These are phyloP conservation scores for Papio anubis DNA, from an alignment of 2,113 vertebrate genomes.

Conservation along the genomic window DNA sequence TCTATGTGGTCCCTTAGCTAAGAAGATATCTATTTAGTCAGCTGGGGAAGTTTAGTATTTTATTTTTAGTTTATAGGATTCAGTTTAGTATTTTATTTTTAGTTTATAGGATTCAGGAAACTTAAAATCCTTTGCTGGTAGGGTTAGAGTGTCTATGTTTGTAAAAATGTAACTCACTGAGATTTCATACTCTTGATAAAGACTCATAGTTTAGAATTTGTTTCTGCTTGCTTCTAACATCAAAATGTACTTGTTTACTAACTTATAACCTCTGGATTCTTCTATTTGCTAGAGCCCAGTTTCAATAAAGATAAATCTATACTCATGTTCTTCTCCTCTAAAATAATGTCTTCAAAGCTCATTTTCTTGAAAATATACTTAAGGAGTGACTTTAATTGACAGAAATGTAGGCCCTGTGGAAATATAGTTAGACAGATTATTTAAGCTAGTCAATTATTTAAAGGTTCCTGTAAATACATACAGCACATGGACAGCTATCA, in stretches of 20 bases:
- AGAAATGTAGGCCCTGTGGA: neutral
- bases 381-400: neutral
- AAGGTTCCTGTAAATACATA: slow-evolving; percentile 1
- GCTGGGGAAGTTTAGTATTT: neutral
- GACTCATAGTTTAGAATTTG: neutral
- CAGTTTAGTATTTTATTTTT: neutral
- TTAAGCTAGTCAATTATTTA: neutral
- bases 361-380: neutral
- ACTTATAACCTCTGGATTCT: neutral
- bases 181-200: neutral
- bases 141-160: neutral
- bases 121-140: neutral
- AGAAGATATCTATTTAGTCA: neutral
- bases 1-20: neutral
- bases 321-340: neutral
- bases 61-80: neutral
- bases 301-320: neutral
- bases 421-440: neutral
- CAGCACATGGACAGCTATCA: neutral
- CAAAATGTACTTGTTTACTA: neutral
- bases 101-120: neutral
- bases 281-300: neutral
- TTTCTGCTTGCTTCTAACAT: neutral
- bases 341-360: neutral
- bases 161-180: neutral